Base-by-base conservation (phyloP, 2,888 invertebrate species). In the Pterobdella sp. region DNA sequence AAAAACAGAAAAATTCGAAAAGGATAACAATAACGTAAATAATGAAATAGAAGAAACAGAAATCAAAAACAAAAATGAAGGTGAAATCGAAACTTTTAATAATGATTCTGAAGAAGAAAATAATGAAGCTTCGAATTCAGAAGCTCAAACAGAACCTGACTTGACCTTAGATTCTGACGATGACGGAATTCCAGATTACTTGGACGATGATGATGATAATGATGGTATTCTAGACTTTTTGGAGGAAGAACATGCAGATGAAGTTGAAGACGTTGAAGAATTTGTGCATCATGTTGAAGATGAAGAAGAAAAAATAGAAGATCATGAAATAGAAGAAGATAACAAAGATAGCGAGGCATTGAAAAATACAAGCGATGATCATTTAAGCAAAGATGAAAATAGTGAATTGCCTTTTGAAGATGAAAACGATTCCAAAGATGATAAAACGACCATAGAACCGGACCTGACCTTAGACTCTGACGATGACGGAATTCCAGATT, bases 91-190 rank as follows among this genome's bases (percentile, higher is more conserved):
- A 69, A 76, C 76, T 72, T 74, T 74, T 67, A 76, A 77, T 75
- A 76, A 75, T 34, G 72, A 68, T 42, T 69, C 72, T n/a, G 74
- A 72, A 67, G 73, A 72, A 34, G 18, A 66, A 32, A 72, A 74
- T 68, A 56, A 74, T 22, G 76, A 75, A 49, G 73, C 77, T 36
- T 75, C 76, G 29, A 79, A 79, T 22, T 80, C 81, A 63, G 74
- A 74, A 10, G 70, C 36, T 31, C 42, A 49, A 42, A 49, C 18
- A 22, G 35, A 69, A 69, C 72, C 72, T 32, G 72, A 72, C 18
- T 22, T 56, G n/a, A 56, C 14, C 18, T 18, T 18, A 3, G 74
- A 74, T 31, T 49, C 42, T 35, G 74, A 74, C 32, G 66, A 72
- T 36, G 74, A 74, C 56, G 74, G 72, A 63, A 74, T 74, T 60